Evolutionary conservation across 2,113 vertebrate species (phyloP).

Genomic region (Zingel zingel): DNA sequence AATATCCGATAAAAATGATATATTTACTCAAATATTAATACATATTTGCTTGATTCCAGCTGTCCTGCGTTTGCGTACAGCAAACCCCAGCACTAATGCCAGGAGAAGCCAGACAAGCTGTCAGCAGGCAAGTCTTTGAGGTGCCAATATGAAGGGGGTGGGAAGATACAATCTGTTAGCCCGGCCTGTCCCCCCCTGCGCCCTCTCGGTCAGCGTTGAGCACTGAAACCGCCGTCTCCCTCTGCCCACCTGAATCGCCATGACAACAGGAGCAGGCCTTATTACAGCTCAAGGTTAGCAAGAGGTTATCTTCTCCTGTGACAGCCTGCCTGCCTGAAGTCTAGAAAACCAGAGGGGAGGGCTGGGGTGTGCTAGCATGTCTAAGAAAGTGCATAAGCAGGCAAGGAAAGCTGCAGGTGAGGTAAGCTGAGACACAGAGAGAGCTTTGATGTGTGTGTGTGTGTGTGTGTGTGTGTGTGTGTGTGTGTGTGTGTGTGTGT

Average conservation of each 20-base stretch:
- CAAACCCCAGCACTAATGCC: conserved; percentile 27
- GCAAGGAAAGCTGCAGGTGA: conserved; percentile 7
- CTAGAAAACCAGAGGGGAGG: conserved; percentile 21
- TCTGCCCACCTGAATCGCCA: conserved; percentile 63
- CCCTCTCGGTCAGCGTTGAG: conserved; percentile 51
- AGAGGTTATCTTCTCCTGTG: conserved; percentile 75
- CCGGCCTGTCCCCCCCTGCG: conserved; percentile 63
- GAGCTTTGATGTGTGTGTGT: conserved; percentile 39
- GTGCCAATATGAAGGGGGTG: conserved; percentile 57
- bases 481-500: conserved; percentile 28
- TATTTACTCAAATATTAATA: neutral
- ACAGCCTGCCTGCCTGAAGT: conserved; percentile 62
- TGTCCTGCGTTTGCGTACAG: conserved; percentile 21
- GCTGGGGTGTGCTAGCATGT: neutral
- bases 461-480: conserved; percentile 30
- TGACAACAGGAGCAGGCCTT: conserved; percentile 64
- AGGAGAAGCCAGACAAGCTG: conserved; percentile 63
- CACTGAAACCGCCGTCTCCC: conserved; percentile 26
- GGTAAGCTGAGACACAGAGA: conserved; percentile 11
- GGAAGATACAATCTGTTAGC: conserved; percentile 73
- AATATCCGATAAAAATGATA: conserved; percentile 4
- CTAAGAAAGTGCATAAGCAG: conserved; percentile 31
- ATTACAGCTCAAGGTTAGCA: conserved; percentile 81
- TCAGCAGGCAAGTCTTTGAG: conserved; percentile 59
- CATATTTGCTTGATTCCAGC: conserved; percentile 17